Percentiles rank a stretch among this genome's conserved stretches.
Conservation (phyloP, 2,888 invertebrate genomes). For the Aphidoletes aphidimyza region DNA sequence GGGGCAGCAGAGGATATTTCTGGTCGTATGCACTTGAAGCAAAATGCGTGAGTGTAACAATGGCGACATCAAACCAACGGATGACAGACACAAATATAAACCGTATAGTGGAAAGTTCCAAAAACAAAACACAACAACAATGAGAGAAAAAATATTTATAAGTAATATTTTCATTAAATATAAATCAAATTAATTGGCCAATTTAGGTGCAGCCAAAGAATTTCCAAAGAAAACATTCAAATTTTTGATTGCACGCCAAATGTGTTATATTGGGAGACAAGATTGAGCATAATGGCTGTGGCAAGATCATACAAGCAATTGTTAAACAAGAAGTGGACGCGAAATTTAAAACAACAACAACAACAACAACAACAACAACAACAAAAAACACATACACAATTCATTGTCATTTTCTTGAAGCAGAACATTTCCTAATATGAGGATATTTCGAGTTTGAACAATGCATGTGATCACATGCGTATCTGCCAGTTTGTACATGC, state of each 20-base stretch:
- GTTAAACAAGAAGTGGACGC: not conserved
- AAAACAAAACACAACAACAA: no score
- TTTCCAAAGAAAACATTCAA: constrained; percentile 47
- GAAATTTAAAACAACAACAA: constrained; percentile 27
- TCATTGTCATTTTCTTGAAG: not conserved
- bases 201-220: constrained; percentile 50
- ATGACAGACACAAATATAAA: not conserved
- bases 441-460: not conserved
- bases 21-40: constrained; percentile 2
- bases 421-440: not conserved
- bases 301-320: constrained; percentile 28
- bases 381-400: no score
- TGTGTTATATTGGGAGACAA: constrained; percentile 36
- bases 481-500: no score
- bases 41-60: constrained; percentile 28
- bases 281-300: constrained; percentile 36
- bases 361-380: no score
- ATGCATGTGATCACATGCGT: not conserved
- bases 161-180: constrained; percentile 51
- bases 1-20: not conserved
- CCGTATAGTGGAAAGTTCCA: no score
- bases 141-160: not conserved
- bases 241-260: constrained; percentile 53
- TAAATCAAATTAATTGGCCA: constrained; percentile 55
- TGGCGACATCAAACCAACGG: not conserved